Evolutionary conservation across 2,888 invertebrate genomes (phyloP).

Genomic region (Tenthredo distinguenda): DNA sequence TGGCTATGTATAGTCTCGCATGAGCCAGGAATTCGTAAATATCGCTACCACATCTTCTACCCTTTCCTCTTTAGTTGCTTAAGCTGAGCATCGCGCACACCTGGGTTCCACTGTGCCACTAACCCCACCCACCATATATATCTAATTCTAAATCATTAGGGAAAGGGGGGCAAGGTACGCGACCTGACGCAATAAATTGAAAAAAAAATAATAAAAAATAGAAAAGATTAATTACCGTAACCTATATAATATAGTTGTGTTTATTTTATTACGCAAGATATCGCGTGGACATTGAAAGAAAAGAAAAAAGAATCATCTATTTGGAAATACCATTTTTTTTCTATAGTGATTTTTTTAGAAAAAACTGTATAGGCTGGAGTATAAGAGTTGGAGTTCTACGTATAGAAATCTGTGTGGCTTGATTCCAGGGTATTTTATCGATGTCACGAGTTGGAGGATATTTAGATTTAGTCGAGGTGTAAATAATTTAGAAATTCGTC

Average conservation of each 20-base stretch:
- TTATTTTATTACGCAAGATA: conserved; percentile 2
- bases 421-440: conserved; percentile 33
- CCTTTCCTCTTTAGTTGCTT: neutral
- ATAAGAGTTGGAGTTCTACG: neutral
- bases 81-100: conserved; percentile 7
- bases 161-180: neutral
- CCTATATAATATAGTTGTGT: neutral
- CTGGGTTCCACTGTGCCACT: conserved; percentile 28
- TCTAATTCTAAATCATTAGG: neutral
- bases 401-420: neutral
- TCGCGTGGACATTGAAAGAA: neutral
- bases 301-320: neutral
- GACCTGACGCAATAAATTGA: conserved; percentile 20
- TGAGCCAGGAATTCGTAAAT: conserved; percentile 76
- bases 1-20: conserved; percentile 73
- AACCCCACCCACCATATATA: conserved; percentile 32
- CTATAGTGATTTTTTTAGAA: neutral
- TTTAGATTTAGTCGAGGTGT: conserved; percentile 32
- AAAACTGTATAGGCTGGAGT: neutral
- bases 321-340: neutral
- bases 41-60: conserved; percentile 56
- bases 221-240: neutral
- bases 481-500: conserved; percentile 45
- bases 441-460: conserved; percentile 28
- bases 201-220: neutral